Percentiles rank a stretch among this genome's conserved stretches.
Evolutionary conservation across 1,140 invertebrate species (phyloP).

Genomic region (Meloidogyne floridensis): DNA sequence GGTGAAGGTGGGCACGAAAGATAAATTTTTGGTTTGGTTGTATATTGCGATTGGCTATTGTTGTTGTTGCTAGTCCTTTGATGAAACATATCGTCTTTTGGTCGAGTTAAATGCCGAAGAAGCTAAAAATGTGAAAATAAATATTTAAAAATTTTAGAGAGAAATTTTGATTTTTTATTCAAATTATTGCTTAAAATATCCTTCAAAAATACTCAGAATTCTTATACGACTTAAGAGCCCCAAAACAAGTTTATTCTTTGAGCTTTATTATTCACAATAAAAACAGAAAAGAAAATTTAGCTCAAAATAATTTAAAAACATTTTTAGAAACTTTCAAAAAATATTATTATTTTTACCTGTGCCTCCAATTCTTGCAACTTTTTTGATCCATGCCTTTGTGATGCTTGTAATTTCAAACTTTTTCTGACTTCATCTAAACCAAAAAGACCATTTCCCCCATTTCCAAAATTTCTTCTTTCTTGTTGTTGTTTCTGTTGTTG

Average conservation of each 20-base stretch:
- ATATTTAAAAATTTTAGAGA: not conserved
- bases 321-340: too few relatives aligned
- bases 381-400: conserved; percentile 43
- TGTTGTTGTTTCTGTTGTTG: conserved; percentile 34
- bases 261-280: too few relatives aligned
- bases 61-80: conserved; percentile 29
- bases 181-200: too few relatives aligned
- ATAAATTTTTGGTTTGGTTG: conserved; percentile 15
- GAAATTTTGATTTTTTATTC: too few relatives aligned
- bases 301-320: too few relatives aligned
- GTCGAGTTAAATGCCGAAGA: conserved; percentile 53
- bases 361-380: conserved; percentile 50
- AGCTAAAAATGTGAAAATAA: conserved; percentile 47
- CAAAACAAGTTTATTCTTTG: too few relatives aligned
- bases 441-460: not conserved
- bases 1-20: conserved; percentile 54
- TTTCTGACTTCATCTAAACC: conserved; percentile 48
- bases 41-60: not conserved
- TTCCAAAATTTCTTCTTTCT: not conserved
- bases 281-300: too few relatives aligned
- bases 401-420: conserved; percentile 38
- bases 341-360: conserved; percentile 40
- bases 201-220: too few relatives aligned
- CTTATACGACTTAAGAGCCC: too few relatives aligned
- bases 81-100: conserved; percentile 52